A percentile compares a stretch with the other conserved stretches of the same genome.
phyloP scores from a whole-genome alignment of 2,113 vertebrate genomes.

The Choloepus hoffmanni region DNA sequence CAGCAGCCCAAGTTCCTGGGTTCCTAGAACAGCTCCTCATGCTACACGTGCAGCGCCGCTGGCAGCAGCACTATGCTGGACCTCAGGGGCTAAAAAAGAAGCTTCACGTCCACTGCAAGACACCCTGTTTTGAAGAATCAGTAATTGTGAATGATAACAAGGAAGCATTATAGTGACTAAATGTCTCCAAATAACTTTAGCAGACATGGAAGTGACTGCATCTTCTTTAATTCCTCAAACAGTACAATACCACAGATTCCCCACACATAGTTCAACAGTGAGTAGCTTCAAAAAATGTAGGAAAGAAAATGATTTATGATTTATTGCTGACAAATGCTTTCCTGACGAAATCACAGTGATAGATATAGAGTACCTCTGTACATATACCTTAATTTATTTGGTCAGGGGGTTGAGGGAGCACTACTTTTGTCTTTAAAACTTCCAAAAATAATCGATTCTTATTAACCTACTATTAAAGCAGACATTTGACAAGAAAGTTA shows the following conservation, averaged over 20 bases:
- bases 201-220: neutral
- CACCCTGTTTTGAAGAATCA: neutral
- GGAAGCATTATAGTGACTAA: neutral
- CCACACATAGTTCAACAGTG: neutral
- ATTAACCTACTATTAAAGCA: conserved; percentile 17
- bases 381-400: neutral
- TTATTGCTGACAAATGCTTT: neutral
- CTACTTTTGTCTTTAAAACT: neutral
- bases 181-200: conserved; percentile 12
- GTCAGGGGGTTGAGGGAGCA: neutral
- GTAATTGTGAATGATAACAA: neutral
- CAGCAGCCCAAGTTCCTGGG: neutral
- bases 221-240: conserved; percentile 16
- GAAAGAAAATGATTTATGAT: neutral
- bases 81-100: neutral
- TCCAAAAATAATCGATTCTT: neutral
- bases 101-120: neutral
- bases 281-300: neutral
- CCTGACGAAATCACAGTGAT: neutral
- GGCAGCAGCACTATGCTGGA: neutral
- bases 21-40: neutral
- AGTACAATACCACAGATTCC: neutral
- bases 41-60: too few relatives aligned
- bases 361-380: neutral
- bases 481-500: conserved; percentile 3